Evolutionary conservation across 1,140 invertebrate genomes (phyloP).

Genomic region (Drosophila sp.): DNA sequence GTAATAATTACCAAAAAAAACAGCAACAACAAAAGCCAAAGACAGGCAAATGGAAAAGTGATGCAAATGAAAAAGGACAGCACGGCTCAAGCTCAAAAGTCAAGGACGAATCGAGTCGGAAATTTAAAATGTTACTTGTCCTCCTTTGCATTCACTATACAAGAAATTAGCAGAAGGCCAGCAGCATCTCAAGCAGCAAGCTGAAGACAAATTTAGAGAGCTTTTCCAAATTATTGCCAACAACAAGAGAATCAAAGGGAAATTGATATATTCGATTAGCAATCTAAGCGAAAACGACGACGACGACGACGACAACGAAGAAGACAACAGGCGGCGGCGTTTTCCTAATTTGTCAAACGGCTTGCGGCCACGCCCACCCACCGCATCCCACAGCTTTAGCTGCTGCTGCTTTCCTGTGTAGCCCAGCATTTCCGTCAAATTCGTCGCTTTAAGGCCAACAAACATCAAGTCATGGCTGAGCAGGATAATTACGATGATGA

Average conservation of each 20-base stretch:
- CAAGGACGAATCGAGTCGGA: slow-evolving; percentile 53
- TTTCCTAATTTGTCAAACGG: slow-evolving; percentile 59
- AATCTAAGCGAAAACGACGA: slow-evolving; percentile 30
- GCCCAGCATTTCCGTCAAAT: slow-evolving; percentile 38
- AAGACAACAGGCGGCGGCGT: slow-evolving; percentile 43
- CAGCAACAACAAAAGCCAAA: slow-evolving; percentile 15
- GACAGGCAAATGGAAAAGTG: slow-evolving; percentile 36
- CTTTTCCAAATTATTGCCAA: slow-evolving; percentile 59
- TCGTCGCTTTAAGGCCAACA: slow-evolving; percentile 55
- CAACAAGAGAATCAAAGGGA: slow-evolving; percentile 19
- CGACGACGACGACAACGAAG: neutral
- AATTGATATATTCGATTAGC: slow-evolving; percentile 79
- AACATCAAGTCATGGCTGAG: slow-evolving; percentile 75
- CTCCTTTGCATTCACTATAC: slow-evolving; percentile 17
- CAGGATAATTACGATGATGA: slow-evolving; percentile 82
- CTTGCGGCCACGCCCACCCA: slow-evolving; percentile 15
- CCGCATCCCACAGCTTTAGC: neutral
- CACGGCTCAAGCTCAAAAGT: slow-evolving; percentile 39
- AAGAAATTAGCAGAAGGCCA: slow-evolving; percentile 48
- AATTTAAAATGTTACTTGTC: slow-evolving; percentile 51
- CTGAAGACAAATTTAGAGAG: slow-evolving; percentile 61
- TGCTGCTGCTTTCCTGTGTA: neutral
- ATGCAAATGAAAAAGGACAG: slow-evolving; percentile 30
- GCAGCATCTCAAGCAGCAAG: slow-evolving; percentile 28
- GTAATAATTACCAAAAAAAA: slow-evolving; percentile 37